Percentiles rank a stretch among this genome's conserved stretches.
phyloP scores from a whole-genome alignment of 2,797 vertebrate species.

The Sebastes cheni region DNA sequence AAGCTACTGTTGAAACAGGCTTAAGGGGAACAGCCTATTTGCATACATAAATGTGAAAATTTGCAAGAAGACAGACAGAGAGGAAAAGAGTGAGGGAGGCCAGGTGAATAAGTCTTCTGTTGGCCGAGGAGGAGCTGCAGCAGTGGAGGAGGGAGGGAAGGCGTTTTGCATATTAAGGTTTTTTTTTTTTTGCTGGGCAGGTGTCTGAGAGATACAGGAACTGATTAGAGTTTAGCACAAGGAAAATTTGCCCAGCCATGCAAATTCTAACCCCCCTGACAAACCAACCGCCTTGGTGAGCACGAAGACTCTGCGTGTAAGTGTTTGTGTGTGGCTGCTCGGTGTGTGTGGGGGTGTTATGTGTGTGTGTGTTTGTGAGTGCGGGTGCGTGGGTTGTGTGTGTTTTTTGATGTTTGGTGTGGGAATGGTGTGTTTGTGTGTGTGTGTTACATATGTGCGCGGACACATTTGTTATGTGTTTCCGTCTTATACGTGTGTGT shows the following conservation, averaged over 20 bases:
- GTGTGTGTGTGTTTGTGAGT: constrained; percentile 47
- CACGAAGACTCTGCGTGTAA: constrained; percentile 64
- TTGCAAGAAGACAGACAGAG: constrained; percentile 80
- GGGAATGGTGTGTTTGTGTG: constrained; percentile 61
- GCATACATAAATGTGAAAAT: constrained; percentile 81
- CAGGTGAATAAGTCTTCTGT: constrained; percentile 82
- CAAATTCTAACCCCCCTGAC: constrained; percentile 80
- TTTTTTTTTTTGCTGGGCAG: constrained; percentile 72
- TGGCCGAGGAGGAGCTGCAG: constrained; percentile 70
- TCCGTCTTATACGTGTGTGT: constrained; percentile 51
- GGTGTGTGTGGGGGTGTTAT: constrained; percentile 49
- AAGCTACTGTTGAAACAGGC: constrained; percentile 70
- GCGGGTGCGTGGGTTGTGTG: constrained; percentile 66
- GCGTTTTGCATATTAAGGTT: constrained; percentile 81
- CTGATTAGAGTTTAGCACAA: constrained; percentile 80
- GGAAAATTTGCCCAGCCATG: constrained; percentile 82
- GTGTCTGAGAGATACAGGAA: constrained; percentile 81
- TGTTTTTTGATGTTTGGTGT: constrained; percentile 69
- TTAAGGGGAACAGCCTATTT: constrained; percentile 75
- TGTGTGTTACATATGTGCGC: constrained; percentile 57
- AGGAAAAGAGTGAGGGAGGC: constrained; percentile 66
- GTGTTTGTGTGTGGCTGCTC: constrained; percentile 58
- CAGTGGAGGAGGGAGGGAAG: constrained; percentile 45
- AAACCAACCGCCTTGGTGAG: constrained; percentile 77
- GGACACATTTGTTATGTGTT: constrained; percentile 62